Base-by-base conservation (phyloP, 2,888 invertebrate species). In the Xiphydria camelus region DNA sequence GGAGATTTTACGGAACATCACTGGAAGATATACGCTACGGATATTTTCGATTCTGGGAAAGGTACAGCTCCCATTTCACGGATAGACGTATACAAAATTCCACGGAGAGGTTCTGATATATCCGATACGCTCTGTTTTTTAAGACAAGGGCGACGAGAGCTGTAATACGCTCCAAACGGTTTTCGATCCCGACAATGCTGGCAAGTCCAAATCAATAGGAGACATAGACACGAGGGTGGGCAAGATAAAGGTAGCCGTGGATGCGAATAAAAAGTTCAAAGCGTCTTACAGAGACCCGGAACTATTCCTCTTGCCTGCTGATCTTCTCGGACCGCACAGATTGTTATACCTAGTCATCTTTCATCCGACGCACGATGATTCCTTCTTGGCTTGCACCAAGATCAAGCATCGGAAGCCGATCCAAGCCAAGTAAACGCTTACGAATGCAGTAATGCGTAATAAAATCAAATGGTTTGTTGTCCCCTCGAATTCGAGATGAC, bases 11-110 rank as follows among this genome's bases (percentile, higher is more conserved):
- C 91, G 0, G 82, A 87, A 65, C 93, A 94, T 68, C 83, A 83
- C 42, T 94, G 94, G 94, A 91, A 92, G 67, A 83, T 94, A 41
- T 91, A 87, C 66, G 90, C 90, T 14, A 94, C 94, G 0, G 94
- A 94, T 66, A 89, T 93, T 52, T 85, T 93, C 32, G 90, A 92
- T 63, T 80, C 85, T 0, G 87, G 83, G 55, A 82, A 82, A 59
- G 78, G 78, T 78, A 47, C 46, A 44, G 26, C n/a, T n/a, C n/a
- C n/a, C n/a, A n/a, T n/a, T n/a, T n/a, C n/a, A n/a, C n/a, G n/a
- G n/a, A n/a, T n/a, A n/a, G n/a, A n/a, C n/a, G n/a, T n/a, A n/a
- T n/a, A n/a, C n/a, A n/a, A n/a, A n/a, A n/a, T n/a, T n/a, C n/a
- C n/a, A n/a, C n/a, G n/a, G n/a, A n/a, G n/a, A n/a, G n/a, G n/a